Percentiles rank a stretch among this genome's conserved stretches.
These are phyloP conservation scores for Ceratina australensis DNA, from an alignment of 1,140 invertebrate species.

Conservation along the genomic window DNA sequence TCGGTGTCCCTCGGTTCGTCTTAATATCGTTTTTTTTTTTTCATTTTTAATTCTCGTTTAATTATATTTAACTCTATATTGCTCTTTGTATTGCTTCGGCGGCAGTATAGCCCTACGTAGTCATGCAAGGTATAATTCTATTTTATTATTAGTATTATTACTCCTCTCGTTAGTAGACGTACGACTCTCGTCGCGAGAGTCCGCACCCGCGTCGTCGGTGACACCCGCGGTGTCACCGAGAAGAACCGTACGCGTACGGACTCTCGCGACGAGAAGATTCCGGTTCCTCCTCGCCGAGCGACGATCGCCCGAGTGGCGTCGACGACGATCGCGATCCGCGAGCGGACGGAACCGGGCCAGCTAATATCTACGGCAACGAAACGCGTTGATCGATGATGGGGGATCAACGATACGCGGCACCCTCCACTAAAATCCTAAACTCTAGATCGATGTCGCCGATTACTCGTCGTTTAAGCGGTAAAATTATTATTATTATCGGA, in stretches of 20 bases:
- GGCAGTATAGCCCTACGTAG: constrained; percentile 74
- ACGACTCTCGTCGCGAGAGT: too few relatives aligned
- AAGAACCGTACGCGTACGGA: too few relatives aligned
- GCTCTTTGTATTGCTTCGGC: constrained; percentile 77
- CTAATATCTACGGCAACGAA: too few relatives aligned
- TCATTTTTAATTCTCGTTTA: constrained; percentile 62
- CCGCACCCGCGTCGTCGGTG: too few relatives aligned
- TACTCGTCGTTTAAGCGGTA: constrained; percentile 20
- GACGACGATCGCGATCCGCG: not conserved
- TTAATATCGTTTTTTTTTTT: constrained; percentile 62
- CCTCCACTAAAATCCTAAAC: not conserved
- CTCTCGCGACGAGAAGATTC: too few relatives aligned
- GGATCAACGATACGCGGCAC: too few relatives aligned
- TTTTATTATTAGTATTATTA: constrained; percentile 27
- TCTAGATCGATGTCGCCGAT: not conserved
- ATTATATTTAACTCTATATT: constrained; percentile 74
- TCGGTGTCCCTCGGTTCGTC: constrained; percentile 37
- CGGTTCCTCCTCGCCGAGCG: too few relatives aligned
- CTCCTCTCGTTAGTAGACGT: constrained; percentile 46
- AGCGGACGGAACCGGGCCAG: too few relatives aligned
- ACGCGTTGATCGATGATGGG: not conserved
- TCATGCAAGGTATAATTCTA: constrained; percentile 71
- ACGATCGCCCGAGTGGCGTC: constrained; percentile 2
- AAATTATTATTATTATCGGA: constrained; percentile 13
- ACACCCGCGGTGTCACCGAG: too few relatives aligned